Evolutionary conservation across 2,888 invertebrate species (phyloP).

Genomic region (Epinotia bilunana): DNA sequence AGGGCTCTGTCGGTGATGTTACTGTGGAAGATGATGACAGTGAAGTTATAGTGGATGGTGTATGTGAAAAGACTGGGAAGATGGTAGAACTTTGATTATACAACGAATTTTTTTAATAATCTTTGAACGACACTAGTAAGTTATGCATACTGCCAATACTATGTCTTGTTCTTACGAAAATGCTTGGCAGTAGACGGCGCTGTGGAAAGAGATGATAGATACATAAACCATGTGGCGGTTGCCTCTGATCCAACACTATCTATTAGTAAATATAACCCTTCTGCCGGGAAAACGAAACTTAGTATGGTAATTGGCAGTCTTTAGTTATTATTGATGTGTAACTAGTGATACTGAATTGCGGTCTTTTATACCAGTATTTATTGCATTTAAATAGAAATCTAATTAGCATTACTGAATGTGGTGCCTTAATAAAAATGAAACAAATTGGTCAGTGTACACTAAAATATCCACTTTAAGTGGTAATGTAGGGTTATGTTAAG

Average conservation of each 20-base stretch:
- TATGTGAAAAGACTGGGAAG: conserved; percentile 79
- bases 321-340: not conserved
- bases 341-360: not conserved
- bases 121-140: not conserved
- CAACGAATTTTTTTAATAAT: conserved; percentile 21
- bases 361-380: conserved; percentile 19
- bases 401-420: conserved; percentile 11
- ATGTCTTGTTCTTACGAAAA: not conserved
- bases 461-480: conserved; percentile 16
- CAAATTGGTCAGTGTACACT: conserved; percentile 32
- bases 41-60: conserved; percentile 74
- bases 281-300: not conserved
- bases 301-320: not conserved
- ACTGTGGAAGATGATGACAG: conserved; percentile 56
- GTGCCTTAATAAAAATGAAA: conserved; percentile 33
- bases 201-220: not conserved
- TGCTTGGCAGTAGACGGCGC: not conserved
- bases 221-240: too few species aligned
- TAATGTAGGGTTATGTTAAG: conserved; percentile 6
- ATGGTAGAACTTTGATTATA: conserved; percentile 67
- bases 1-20: conserved; percentile 48
- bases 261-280: not conserved
- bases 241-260: not conserved
- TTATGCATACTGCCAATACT: not conserved
- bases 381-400: conserved; percentile 32